Base-by-base conservation (phyloP, 2,888 invertebrate genomes). In the Agrotis segetum region DNA sequence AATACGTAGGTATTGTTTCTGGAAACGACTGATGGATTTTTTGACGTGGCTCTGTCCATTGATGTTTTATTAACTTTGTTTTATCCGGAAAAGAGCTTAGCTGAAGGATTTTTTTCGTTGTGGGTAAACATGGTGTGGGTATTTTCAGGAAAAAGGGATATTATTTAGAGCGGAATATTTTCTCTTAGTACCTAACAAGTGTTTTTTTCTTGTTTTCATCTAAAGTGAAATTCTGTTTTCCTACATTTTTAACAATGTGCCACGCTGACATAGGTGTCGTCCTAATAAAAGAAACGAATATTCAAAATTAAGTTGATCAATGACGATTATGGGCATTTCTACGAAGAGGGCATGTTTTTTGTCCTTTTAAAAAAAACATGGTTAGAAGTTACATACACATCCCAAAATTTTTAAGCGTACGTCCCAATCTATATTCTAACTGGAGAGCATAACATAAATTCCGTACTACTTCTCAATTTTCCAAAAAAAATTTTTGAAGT, bases 1-100 rank as follows among this genome's bases (percentile, higher is more conserved):
- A 71, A 67, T 65, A 67, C 19, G 56, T 24, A 21, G 24, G 50
- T 67, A 73, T 79, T 79, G 69, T 70, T 63, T 66, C 47, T 52
- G 52, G 24, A 19, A 74, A 66, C 55, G 59, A 52, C 19, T 61
- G n/a, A 64, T 71, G 63, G 52, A 21, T 70, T 67, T 64, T 79
- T 71, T 24, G 17, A 56, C n/a, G 40, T 4, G 52, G 59, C 34
- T 17, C n/a, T 40, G 53, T 60, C 58, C 62, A 63, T 55, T 55
- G 14, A 13, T 58, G 50, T 55, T 55, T 70, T 74, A 17, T 62
- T 60, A 40, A 29, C 6, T 59, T 68, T 67, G 13, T 78, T 66
- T 24, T 47, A 55, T 40, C 29, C 58, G 34, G 11, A 11, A 19
- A 49, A 56, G 17, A 69, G 47, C 46, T 58, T 11, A 11, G 24